Evolutionary conservation across 1,140 invertebrate species (phyloP), one percentile per base, ranked within the genome.

Genomic region (Gonatopus flavifemur): DNA sequence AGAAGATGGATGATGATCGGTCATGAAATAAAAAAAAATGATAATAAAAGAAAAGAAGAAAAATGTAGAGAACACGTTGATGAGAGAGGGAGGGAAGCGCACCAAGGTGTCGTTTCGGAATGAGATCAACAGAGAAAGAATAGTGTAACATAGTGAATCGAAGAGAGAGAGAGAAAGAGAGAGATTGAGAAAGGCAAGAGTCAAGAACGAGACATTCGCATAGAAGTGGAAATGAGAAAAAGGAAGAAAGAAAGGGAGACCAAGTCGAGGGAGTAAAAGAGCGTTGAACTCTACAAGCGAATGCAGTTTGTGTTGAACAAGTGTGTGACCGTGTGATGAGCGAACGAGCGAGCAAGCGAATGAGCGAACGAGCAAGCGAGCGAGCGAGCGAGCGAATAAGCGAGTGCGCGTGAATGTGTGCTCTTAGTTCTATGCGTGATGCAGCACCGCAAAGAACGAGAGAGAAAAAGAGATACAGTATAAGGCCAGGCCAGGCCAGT

Each of bases 401-500:
- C 22, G 52, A 59, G 45, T 43, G 13, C n/a, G 18, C 33, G 13
- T 16, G 7, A n/a, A 15, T 16, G 7, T 16, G 13, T 16, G 6
- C 33, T 35, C 13, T 6, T 21, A 16, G 18, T 39, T 55, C 57
- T 48, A 51, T 41, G 33, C 21, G 44, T 33, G 20, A 43, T 44
- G 52, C 33, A 3, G 3, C 13, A 25, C n/a, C 19, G 21, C 13
- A 24, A 36, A 19, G 45, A 39, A 37, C 21, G 18, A 38, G 32
- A 41, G 12, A 33, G 49, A 55, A 41, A 28, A 19, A 32, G 48
- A 37, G 54, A 44, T 48, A 51, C 38, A 51, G 55, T 55, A 57
- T 67, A 66, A 66, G 60, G 66, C 62, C 64, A 66, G 60, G 66
- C 62, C 64, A 69, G 62, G 62, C 62, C 65, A 72, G 62, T 69